Evolutionary conservation across 2,797 vertebrate species (phyloP).

Genomic region (Eupleurogrammus muticus): DNA sequence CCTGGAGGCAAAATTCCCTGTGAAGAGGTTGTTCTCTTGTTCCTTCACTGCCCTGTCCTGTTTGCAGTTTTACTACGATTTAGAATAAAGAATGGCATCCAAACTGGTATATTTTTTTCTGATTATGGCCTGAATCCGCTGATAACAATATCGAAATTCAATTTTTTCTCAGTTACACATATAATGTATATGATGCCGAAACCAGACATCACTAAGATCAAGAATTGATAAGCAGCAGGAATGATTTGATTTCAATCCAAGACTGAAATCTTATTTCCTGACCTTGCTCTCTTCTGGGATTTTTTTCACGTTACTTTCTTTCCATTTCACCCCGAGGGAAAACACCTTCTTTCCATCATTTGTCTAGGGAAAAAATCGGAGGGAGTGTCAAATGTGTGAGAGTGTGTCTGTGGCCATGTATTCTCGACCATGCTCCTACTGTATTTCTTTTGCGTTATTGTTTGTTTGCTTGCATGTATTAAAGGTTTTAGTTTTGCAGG

Average conservation of each 20-base stretch:
- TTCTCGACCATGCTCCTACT: not conserved
- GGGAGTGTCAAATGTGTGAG: not conserved
- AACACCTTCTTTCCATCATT: conserved; percentile 1
- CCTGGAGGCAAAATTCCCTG: conserved; percentile 45
- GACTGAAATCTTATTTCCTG: conserved; percentile 3
- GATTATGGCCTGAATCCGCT: not conserved
- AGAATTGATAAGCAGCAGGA: conserved; percentile 3
- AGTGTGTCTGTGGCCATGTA: not conserved
- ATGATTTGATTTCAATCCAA: not conserved
- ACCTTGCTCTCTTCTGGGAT: conserved; percentile 7
- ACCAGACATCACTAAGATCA: not conserved
- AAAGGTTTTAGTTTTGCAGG: too few relatives aligned
- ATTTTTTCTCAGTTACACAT: not conserved
- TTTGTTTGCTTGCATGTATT: not conserved
- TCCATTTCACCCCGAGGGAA: conserved; percentile 10
- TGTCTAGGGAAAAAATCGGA: conserved; percentile 9
- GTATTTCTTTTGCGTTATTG: conserved; percentile 25
- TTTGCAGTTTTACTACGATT: conserved; percentile 10
- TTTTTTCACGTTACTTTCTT: conserved; percentile 4
- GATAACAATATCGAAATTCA: too few relatives aligned
- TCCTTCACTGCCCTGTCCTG: conserved; percentile 24
- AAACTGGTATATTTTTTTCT: not conserved
- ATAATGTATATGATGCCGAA: conserved; percentile 2
- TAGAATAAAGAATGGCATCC: not conserved
- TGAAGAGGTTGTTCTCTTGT: conserved; percentile 39